Evolutionary conservation across 2,113 vertebrate genomes (phyloP).

Genomic region (Bagarius yarrelli): DNA sequence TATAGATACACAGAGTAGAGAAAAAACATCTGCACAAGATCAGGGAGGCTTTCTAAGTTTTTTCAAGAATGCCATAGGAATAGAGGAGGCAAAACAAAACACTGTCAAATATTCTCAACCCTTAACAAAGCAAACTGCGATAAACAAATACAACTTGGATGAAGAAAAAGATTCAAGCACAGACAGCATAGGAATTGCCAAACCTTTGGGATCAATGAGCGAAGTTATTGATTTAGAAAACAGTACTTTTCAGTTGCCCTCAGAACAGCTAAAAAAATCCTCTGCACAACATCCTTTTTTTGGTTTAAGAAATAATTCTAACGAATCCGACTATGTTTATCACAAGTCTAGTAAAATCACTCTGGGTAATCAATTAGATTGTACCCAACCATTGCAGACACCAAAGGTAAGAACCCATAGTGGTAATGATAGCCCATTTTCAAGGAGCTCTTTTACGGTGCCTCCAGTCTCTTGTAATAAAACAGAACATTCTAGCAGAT

Average conservation of each 20-base stretch:
- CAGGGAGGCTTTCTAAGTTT: conserved; percentile 79
- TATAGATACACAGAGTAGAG: conserved; percentile 15
- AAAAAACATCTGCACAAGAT: conserved; percentile 64
- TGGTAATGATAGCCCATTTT: conserved; percentile 31
- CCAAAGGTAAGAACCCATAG: conserved; percentile 47
- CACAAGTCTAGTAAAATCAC: conserved; percentile 40
- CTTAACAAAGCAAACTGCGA: conserved; percentile 60
- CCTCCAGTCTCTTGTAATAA: conserved; percentile 59
- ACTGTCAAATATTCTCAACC: conserved; percentile 56
- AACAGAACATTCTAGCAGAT: conserved; percentile 63
- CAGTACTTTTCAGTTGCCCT: conserved; percentile 60
- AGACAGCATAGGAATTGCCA: conserved; percentile 72
- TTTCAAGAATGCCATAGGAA: conserved; percentile 78
- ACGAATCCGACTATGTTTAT: conserved; percentile 54
- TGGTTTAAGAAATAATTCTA: conserved; percentile 10
- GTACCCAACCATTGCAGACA: conserved; percentile 8
- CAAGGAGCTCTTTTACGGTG: conserved; percentile 52
- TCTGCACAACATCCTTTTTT: conserved; percentile 7
- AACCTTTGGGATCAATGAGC: conserved; percentile 80
- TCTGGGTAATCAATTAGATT: conserved; percentile 42
- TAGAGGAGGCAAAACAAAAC: conserved; percentile 70
- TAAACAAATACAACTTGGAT: conserved; percentile 47
- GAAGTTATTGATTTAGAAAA: conserved; percentile 79
- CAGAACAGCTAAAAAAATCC: conserved; percentile 52
- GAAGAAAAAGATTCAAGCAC: conserved; percentile 37